These are phyloP conservation scores for Apantesis nais DNA, from an alignment of 2,888 invertebrate species.

Conservation along the genomic window DNA sequence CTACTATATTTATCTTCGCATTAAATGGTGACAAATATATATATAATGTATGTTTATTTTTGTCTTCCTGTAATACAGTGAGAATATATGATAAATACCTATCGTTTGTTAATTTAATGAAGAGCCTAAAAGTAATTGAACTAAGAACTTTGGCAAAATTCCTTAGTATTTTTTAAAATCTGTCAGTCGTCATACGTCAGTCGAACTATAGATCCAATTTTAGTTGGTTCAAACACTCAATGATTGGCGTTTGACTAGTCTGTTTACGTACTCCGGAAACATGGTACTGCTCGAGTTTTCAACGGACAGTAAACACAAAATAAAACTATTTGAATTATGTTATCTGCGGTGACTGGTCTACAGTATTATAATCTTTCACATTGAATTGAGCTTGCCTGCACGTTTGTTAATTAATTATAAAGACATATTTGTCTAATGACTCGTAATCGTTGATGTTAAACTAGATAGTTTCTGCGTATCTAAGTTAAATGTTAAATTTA, in stretches of 20 bases:
- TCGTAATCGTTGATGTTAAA: conserved; percentile 59
- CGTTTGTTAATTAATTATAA: conserved; percentile 76
- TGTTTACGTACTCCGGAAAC: neutral
- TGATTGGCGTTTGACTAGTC: neutral
- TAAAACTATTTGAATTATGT: neutral
- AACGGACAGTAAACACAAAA: conserved; percentile 3
- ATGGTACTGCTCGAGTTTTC: neutral
- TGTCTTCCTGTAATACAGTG: no score
- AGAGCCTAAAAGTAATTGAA: no score
- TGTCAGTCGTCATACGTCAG: no score
- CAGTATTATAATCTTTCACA: conserved; percentile 35
- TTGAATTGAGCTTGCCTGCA: conserved; percentile 69
- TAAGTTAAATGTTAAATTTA: conserved; percentile 28
- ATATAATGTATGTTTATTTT: no score
- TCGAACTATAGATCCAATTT: neutral
- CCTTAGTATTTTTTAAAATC: no score
- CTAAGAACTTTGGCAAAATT: no score
- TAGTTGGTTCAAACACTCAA: neutral
- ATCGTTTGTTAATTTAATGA: no score
- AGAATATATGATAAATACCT: no score
- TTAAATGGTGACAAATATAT: no score
- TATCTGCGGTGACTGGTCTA: conserved; percentile 23
- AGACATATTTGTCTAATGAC: conserved; percentile 71
- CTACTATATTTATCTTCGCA: neutral
- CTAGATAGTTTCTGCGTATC: conserved; percentile 58